Evolutionary conservation across 2,113 vertebrate species (phyloP).

Genomic region (Propithecus coquereli): DNA sequence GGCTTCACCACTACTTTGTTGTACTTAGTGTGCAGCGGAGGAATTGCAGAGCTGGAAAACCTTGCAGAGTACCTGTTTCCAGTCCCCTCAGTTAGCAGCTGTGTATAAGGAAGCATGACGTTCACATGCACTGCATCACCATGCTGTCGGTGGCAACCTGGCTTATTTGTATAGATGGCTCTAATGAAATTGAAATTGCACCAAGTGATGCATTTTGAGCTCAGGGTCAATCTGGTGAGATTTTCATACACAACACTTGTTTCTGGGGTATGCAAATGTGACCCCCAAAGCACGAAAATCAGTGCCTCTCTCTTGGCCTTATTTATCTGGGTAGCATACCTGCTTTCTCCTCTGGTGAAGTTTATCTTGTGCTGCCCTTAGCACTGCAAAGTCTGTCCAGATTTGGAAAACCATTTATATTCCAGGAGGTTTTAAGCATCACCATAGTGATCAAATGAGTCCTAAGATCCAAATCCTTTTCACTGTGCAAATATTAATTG

Average conservation of each 20-base stretch:
- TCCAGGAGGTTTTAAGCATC: not conserved
- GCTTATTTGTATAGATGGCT: not conserved
- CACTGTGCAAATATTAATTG: constrained; percentile 15
- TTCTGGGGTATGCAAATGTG: not conserved
- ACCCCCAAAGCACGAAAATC: not conserved
- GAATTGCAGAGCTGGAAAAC: not conserved
- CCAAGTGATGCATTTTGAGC: not conserved
- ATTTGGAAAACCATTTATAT: not conserved
- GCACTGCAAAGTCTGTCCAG: not conserved
- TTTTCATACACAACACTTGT: not conserved
- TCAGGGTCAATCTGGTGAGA: not conserved
- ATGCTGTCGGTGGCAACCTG: not conserved
- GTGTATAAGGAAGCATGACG: rapidly evolving
- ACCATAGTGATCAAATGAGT: not conserved
- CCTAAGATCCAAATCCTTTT: not conserved
- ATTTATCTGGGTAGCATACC: not conserved
- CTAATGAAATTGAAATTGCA: not conserved
- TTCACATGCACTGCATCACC: rapidly evolving
- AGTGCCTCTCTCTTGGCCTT: not conserved
- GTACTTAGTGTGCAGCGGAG: not conserved
- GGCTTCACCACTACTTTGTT: not conserved
- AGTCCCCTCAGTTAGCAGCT: not conserved
- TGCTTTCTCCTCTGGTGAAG: not conserved
- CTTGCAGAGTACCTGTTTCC: not conserved
- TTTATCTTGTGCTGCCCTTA: not conserved